phyloP scores from a whole-genome alignment of 92 coral and sea anemone genomes.

The Porites cylindrica region DNA sequence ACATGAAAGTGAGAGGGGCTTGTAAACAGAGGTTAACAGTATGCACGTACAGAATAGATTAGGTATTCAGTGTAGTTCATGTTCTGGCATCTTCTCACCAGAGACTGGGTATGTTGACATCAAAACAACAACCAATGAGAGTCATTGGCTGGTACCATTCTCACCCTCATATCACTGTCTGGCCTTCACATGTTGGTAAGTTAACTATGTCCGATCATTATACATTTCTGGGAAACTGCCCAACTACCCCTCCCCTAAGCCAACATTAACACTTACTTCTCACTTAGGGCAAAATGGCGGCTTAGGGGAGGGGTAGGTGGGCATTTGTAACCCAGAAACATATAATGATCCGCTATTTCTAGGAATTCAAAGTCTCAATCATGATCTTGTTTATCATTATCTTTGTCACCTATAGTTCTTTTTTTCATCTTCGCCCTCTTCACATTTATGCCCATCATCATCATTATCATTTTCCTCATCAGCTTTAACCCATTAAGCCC shows the following conservation, averaged over 20 bases:
- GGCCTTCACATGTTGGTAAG: slow-evolving; percentile 99
- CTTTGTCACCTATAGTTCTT: not conserved
- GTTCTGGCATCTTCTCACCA: slow-evolving; percentile 6
- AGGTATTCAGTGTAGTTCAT: not conserved
- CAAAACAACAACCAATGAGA: slow-evolving; percentile 90
- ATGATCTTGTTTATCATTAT: not conserved
- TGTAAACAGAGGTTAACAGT: too few relatives aligned
- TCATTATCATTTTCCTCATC: not conserved
- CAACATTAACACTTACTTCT: too few relatives aligned
- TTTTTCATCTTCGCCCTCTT: not conserved
- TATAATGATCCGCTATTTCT: too few relatives aligned
- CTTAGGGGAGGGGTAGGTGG: too few relatives aligned
- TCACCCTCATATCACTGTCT: slow-evolving; percentile 98
- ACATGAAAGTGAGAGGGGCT: too few relatives aligned
- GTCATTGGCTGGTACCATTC: slow-evolving; percentile 99
- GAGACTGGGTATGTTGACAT: slow-evolving; percentile 89
- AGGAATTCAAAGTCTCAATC: not conserved
- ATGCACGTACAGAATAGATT: too few relatives aligned
- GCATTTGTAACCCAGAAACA: too few relatives aligned
- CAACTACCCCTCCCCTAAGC: too few relatives aligned
- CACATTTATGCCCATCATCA: not conserved
- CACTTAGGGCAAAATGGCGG: too few relatives aligned
- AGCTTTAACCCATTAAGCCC: not conserved
- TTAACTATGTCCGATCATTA: not conserved
- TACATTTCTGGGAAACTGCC: too few relatives aligned